Evolutionary conservation across 1,140 invertebrate genomes (phyloP), one percentile per base, ranked within the genome.

Genomic region (Drosophila varians): DNA sequence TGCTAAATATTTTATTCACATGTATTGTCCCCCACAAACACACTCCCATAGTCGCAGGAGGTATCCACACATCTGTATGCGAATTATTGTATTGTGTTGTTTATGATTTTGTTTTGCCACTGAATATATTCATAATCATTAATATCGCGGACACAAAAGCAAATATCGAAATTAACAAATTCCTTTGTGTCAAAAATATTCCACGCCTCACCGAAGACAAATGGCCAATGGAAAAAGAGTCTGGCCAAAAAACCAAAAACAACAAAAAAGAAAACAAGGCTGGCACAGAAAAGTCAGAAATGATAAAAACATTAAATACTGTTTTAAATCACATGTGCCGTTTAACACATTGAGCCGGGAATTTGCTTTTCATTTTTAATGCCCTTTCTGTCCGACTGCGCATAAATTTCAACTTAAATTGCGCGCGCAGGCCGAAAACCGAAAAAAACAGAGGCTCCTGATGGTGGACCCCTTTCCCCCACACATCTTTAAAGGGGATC

Each of bases 331-430:
- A 77, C 78, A 89, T 89, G 61, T 89, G 84, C 84, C 86, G 77
- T 89, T 89, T 89, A 89, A 80, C 84, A 89, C 84, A 84, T 89
- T 89, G 74, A 55, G 78, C 38, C 48, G 42, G 31, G 56, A 46
- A 54, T 79, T 76, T 66, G 43, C 25, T 40, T 69, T 77, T 48
- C 60, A 65, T 83, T 70, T 77, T 74, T 57, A 77, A 76, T 83
- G 68, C 40, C 34, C 45, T 57, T 74, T 61, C 57, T 55, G 46
- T 47, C 45, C 60, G 45, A 53, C 49, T 45, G 40, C 69, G 45
- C 77, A 89, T 89, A 89, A 89, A 89, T 89, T 86, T 89, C 49
- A 73, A 68, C 57, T 89, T 89, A 89, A 89, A 89, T 89, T 89
- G 74, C 86, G 86, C 86, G 80, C 86, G 80, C 77, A 89, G 61